phyloP scores from a whole-genome alignment of 2,888 invertebrate genomes.

The Mellilla xanthometata region DNA sequence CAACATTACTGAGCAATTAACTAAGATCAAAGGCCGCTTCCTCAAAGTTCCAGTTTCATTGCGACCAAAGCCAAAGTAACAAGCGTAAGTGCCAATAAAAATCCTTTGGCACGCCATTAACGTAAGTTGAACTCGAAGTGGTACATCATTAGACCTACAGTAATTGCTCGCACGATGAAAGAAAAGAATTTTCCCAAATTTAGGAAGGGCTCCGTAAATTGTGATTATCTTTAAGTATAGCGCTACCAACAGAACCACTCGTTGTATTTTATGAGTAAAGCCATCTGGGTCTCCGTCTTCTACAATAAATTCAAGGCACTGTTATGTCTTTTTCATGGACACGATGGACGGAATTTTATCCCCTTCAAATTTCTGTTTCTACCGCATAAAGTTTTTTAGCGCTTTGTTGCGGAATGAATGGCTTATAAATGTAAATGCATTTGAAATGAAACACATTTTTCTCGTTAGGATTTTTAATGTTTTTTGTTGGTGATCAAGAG shows the following conservation, averaged over 20 bases:
- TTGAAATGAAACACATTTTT: background rate
- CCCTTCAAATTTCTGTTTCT: slow-evolving; percentile 61
- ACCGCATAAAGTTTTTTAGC: slow-evolving; percentile 38
- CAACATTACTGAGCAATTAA: slow-evolving; percentile 39
- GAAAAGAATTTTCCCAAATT: slow-evolving; percentile 63
- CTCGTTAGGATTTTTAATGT: too few relatives aligned
- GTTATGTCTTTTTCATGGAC: slow-evolving; percentile 80
- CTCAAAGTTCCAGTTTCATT: slow-evolving; percentile 29
- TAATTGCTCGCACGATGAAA: slow-evolving; percentile 67
- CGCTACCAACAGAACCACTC: slow-evolving; percentile 73
- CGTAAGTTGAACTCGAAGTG: slow-evolving; percentile 35
- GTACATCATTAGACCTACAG: slow-evolving; percentile 61
- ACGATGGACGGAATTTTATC: slow-evolving; percentile 68
- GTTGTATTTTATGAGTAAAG: slow-evolving; percentile 78
- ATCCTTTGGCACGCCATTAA: slow-evolving; percentile 50
- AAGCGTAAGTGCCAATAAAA: slow-evolving; percentile 47
- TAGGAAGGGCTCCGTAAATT: slow-evolving; percentile 72
- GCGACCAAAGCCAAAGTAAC: slow-evolving; percentile 35
- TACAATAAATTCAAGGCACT: slow-evolving; percentile 78
- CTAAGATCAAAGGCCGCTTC: slow-evolving; percentile 33
- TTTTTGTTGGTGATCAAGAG: too few relatives aligned
- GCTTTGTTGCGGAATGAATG: slow-evolving; percentile 4
- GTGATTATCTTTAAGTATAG: slow-evolving; percentile 78
- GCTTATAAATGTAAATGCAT: background rate
- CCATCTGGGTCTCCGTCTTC: slow-evolving; percentile 76